These are phyloP conservation scores for Acomys russatus DNA, from an alignment of 2,797 vertebrate genomes.

Conservation along the genomic window DNA sequence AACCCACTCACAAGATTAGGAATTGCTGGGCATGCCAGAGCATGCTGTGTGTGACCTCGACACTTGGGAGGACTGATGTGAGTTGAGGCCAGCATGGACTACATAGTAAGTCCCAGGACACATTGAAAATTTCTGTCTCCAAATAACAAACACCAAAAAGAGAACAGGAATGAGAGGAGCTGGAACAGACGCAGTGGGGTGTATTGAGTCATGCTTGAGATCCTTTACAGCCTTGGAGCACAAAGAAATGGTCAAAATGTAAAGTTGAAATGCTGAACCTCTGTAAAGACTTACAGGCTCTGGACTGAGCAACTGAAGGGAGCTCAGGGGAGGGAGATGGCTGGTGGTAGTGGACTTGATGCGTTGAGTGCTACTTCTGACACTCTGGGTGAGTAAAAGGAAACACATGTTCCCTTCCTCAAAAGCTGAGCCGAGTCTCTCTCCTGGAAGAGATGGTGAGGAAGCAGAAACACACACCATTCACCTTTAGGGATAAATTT, in stretches of 20 bases:
- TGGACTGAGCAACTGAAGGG: background rate
- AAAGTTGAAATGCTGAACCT: conserved; percentile 22
- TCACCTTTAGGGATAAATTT: conserved; percentile 50
- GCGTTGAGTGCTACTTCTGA: conserved; percentile 33
- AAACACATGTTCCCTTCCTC: conserved; percentile 35
- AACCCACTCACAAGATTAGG: conserved; percentile 40
- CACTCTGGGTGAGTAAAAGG: conserved; percentile 18
- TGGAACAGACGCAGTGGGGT: conserved; percentile 25
- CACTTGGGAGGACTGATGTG: background rate
- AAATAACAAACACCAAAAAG: background rate
- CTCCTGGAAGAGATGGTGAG: background rate
- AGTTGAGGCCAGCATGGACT: background rate
- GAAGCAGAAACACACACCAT: conserved; percentile 34
- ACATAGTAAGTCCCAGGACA: background rate
- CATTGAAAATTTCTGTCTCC: background rate
- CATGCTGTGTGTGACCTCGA: no score
- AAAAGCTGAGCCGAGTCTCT: background rate
- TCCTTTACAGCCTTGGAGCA: conserved; percentile 33
- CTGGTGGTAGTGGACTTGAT: background rate
- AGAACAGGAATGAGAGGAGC: conserved; percentile 9
- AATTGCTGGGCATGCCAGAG: background rate
- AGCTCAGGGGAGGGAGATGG: background rate
- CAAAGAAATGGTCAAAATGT: conserved; percentile 53
- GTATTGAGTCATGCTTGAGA: background rate
- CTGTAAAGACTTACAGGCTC: conserved; percentile 32